Conservation (phyloP, 1,140 invertebrate species). For the Aricia agestis region DNA sequence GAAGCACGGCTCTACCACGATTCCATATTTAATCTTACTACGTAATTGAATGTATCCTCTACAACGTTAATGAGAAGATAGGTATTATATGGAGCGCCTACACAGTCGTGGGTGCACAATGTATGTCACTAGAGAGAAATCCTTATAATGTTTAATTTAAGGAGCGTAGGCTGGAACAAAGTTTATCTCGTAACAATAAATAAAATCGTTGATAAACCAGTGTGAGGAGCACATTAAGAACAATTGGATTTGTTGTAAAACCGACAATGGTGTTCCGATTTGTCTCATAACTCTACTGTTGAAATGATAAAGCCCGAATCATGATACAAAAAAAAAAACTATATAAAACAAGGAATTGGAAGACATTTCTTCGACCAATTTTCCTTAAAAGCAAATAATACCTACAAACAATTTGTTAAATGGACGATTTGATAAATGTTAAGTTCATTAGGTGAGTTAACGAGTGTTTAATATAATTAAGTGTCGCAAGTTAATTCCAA, state of each 20-base stretch:
- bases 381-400: background rate
- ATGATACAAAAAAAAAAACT: no score
- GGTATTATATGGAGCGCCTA: background rate
- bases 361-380: no score
- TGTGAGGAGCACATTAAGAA: background rate
- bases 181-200: background rate
- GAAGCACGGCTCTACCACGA: no score
- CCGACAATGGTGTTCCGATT: no score
- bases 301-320: no score
- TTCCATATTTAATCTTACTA: no score
- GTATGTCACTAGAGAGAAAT: background rate
- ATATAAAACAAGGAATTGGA: no score
- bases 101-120: background rate
- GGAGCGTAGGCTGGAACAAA: background rate
- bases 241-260: background rate
- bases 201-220: conserved; percentile 5
- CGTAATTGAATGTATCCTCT: no score
- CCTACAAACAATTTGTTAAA: background rate
- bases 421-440: background rate
- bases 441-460: conserved; percentile 2
- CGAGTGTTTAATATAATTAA: conserved; percentile 28
- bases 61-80: no score
- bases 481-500: conserved; percentile 22
- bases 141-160: background rate
- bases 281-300: no score